Evolutionary conservation across 2,888 invertebrate genomes (phyloP), one percentile per base, ranked within the genome.

Genomic region (Metacarcinus magister): DNA sequence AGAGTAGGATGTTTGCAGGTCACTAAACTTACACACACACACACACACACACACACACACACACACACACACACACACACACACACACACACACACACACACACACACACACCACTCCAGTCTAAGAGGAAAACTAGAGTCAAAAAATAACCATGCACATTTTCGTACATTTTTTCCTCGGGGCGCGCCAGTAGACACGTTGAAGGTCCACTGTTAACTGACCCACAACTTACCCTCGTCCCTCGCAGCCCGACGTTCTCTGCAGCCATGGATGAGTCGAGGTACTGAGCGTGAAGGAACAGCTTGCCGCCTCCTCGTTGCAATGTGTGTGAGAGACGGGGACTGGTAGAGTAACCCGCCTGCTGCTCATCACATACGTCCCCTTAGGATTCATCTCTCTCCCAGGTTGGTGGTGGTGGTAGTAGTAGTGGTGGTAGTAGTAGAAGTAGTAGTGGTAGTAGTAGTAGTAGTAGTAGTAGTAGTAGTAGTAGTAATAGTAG

Each of bases 401-500:
- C 28, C 8, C 32, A 82, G 82, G 82, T 28, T 28, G 32, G 60
- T 60, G 28, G 2, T 67, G 2, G 54, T 93, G 19, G n/a, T 54
- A 46, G 54, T 32, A 4, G 43, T 91, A 28, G 91, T 43, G 10
- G 91, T 43, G 0, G 39, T 43, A 28, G 39, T 91, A n/a, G n/a
- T n/a, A n/a, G n/a, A n/a, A 28, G 90, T 90, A 90, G 91, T 91
- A 91, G 43, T 91, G 43, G 54, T 93, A 93, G 54, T 54, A 93
- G 54, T 93, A 93, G 10, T 54, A 93, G 54, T 54, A 91, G 39
- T 91, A 43, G 39, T 43, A 91, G 91, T 91, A 91, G 43, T 91
- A 91, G 43, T 91, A 91, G 91, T 91, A 91, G 91, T 91, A 91
- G 91, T 91, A 91, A 43, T 91, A 91, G 91, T 91, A 91, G 43